Evolutionary conservation across 2,888 invertebrate species (phyloP).

Genomic region (Rhodophaea formosa): DNA sequence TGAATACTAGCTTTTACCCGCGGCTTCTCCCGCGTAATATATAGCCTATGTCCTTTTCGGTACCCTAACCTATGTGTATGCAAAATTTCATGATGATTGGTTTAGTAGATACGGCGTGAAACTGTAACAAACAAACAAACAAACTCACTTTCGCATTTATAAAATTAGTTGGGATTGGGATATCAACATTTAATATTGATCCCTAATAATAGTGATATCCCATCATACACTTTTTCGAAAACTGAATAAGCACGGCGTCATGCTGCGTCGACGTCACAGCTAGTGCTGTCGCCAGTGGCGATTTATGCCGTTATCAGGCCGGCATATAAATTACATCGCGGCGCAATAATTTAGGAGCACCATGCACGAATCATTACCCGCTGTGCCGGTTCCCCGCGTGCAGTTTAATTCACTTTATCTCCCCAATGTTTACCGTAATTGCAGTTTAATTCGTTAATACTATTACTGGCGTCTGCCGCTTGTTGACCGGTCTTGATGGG

Average conservation of each 20-base stretch:
- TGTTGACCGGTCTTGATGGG: conserved; percentile 14
- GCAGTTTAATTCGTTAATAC: conserved; percentile 53
- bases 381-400: conserved; percentile 57
- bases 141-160: too few species aligned
- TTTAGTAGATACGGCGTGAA: too few species aligned
- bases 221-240: neutral
- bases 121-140: too few species aligned
- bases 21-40: too few species aligned
- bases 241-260: conserved; percentile 52
- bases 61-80: too few species aligned
- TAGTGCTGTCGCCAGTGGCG: conserved; percentile 65
- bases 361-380: conserved; percentile 79
- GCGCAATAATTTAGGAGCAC: conserved; percentile 78
- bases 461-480: conserved; percentile 24
- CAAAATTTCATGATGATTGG: too few species aligned
- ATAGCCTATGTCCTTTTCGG: too few species aligned
- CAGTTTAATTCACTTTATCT: conserved; percentile 75
- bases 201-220: too few species aligned
- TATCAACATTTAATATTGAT: too few species aligned
- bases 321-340: conserved; percentile 74
- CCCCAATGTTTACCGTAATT: conserved; percentile 63
- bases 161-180: too few species aligned
- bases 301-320: conserved; percentile 78
- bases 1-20: too few species aligned
- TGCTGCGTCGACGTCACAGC: conserved; percentile 66